These are phyloP conservation scores for Zaprionus camerounensis DNA, from an alignment of 1,140 invertebrate species.

Conservation along the genomic window DNA sequence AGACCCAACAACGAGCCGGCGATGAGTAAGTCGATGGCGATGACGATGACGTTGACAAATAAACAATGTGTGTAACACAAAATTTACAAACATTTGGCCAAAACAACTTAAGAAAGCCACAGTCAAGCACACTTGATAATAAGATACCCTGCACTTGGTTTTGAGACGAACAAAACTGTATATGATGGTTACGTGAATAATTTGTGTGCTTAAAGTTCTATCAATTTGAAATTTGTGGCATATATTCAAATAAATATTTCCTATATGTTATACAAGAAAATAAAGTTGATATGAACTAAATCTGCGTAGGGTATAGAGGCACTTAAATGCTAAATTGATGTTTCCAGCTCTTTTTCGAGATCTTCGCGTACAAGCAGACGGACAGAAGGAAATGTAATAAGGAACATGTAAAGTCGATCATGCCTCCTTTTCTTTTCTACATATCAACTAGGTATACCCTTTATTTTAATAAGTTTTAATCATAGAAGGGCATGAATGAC, in stretches of 20 bases:
- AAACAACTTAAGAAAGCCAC: neutral
- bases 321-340: neutral
- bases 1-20: conserved; percentile 7
- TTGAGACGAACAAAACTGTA: neutral
- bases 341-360: neutral
- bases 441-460: neutral
- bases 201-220: neutral
- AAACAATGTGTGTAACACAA: conserved; percentile 20
- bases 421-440: too few species aligned
- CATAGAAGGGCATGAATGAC: neutral
- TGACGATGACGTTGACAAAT: conserved; percentile 40
- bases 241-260: too few species aligned
- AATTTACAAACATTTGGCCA: conserved; percentile 30
- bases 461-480: neutral
- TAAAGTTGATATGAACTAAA: too few species aligned
- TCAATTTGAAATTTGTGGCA: too few species aligned
- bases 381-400: neutral
- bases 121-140: neutral
- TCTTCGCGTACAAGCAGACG: neutral
- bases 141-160: neutral
- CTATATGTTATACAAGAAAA: too few species aligned
- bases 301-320: too few species aligned
- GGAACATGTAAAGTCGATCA: too few species aligned
- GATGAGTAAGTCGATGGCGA: conserved; percentile 2
- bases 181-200: neutral